Conservation (phyloP, 1,140 invertebrate genomes). For the Drosophila paulistorum region DNA sequence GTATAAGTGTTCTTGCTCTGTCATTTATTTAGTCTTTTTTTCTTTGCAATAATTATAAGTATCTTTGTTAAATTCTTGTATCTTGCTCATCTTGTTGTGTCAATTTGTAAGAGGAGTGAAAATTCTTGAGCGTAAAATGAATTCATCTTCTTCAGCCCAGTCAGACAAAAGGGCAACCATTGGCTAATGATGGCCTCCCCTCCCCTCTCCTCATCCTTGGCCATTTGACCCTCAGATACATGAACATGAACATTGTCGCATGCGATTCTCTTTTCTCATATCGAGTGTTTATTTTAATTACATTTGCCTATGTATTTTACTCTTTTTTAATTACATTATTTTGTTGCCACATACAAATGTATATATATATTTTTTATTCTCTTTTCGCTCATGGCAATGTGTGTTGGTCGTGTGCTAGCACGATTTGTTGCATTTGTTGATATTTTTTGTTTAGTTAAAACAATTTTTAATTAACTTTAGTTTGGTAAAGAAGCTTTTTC, state of each 20-base stretch:
- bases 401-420: constrained; percentile 23
- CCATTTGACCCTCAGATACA: constrained; percentile 6
- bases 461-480: constrained; percentile 78
- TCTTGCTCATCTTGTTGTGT: constrained; percentile 7
- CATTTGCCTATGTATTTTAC: constrained; percentile 53
- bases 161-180: background rate
- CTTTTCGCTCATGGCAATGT: background rate
- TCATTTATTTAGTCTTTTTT: constrained; percentile 6
- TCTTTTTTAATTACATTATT: constrained; percentile 23
- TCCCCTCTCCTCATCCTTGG: constrained; percentile 9
- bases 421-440: background rate
- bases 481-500: constrained; percentile 52
- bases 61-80: constrained; percentile 16
- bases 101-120: constrained; percentile 27
- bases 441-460: background rate
- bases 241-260: background rate
- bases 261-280: constrained; percentile 5
- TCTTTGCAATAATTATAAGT: constrained; percentile 20
- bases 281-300: constrained; percentile 67
- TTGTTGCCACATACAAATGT: constrained; percentile 2
- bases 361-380: constrained; percentile 20
- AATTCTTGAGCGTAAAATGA: constrained; percentile 38
- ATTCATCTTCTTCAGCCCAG: constrained; percentile 62
- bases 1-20: background rate
- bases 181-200: background rate